Percentiles rank a stretch among this genome's conserved stretches.
Conservation (phyloP, 2,888 invertebrate species). For the Nomada lathburiana region DNA sequence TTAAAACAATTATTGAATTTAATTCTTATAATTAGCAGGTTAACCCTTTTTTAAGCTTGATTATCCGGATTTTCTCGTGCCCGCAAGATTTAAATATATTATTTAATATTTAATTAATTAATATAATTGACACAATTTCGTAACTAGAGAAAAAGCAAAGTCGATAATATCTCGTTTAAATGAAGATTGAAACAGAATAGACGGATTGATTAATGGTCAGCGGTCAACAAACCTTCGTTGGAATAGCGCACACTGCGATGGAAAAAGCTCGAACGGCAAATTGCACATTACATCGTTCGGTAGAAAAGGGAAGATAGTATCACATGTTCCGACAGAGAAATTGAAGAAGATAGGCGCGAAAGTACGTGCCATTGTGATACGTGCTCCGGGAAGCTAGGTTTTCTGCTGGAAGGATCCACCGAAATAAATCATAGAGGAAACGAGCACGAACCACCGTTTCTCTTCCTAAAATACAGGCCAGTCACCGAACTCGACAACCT, state of each 20-base stretch:
- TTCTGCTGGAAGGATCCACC: background rate
- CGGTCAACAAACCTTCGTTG: background rate
- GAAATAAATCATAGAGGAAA: slow-evolving; percentile 18
- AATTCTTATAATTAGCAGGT: too few species aligned
- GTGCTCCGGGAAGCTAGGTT: slow-evolving; percentile 4
- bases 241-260: background rate
- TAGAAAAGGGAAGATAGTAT: slow-evolving; percentile 17
- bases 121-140: too few species aligned
- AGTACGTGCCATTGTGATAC: slow-evolving; percentile 35
- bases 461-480: slow-evolving; percentile 18
- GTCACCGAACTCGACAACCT: background rate
- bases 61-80: too few species aligned
- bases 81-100: too few species aligned
- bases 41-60: too few species aligned
- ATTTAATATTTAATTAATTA: too few species aligned
- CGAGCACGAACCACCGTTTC: slow-evolving; percentile 16
- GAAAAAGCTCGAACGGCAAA: slow-evolving; percentile 18
- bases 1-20: too few species aligned
- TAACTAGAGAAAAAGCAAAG: too few species aligned
- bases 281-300: slow-evolving; percentile 23
- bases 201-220: slow-evolving; percentile 7
- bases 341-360: slow-evolving; percentile 39
- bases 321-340: slow-evolving; percentile 16
- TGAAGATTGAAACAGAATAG: too few species aligned
- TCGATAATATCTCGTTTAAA: background rate